phyloP scores from a whole-genome alignment of 2,113 vertebrate species.

The Riparia riparia region DNA sequence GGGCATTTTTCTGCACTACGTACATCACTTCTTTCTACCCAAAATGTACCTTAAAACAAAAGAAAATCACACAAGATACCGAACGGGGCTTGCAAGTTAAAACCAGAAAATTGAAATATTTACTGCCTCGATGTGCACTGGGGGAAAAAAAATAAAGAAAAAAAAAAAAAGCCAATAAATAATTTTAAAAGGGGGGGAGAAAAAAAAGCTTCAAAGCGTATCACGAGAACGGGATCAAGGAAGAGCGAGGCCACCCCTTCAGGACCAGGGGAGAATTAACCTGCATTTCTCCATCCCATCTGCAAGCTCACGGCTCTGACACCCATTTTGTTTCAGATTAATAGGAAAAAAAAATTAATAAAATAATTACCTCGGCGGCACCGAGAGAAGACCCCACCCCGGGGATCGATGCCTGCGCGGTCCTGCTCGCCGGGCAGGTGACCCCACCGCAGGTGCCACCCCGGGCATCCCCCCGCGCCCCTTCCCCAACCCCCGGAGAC shows the following conservation, averaged over 20 bases:
- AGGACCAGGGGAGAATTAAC: constrained; percentile 35
- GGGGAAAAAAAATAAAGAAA: neutral
- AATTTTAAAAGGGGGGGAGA: neutral
- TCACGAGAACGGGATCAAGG: constrained; percentile 41
- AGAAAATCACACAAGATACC: neutral
- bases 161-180: neutral
- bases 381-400: no score
- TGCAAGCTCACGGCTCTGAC: neutral
- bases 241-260: constrained; percentile 35
- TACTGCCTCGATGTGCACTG: neutral
- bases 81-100: neutral
- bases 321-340: constrained; percentile 50
- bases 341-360: neutral
- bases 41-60: constrained; percentile 35
- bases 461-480: neutral
- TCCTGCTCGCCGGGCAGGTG: neutral
- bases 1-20: neutral
- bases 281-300: constrained; percentile 27
- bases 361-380: fast-evolving
- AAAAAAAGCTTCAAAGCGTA: neutral
- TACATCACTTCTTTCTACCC: neutral
- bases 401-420: neutral
- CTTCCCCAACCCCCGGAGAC: neutral
- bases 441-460: constrained; percentile 10
- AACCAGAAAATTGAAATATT: neutral